Percentiles rank a stretch among this genome's conserved stretches.
Conservation (phyloP, 2,888 invertebrate species). For the Escarpia spicata region DNA sequence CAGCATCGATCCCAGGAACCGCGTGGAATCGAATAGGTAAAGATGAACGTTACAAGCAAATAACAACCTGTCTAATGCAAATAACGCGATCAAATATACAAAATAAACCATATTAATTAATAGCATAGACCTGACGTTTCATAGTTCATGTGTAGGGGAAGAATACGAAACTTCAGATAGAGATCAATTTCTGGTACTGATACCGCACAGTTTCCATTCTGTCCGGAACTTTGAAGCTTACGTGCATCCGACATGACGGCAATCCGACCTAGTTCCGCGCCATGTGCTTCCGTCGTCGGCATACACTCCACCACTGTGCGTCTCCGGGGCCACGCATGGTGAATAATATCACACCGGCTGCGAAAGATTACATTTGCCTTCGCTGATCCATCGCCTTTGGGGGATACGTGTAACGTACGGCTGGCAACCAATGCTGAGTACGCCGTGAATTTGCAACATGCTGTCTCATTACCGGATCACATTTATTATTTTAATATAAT, state of each 20-base stretch:
- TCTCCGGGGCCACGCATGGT: background rate
- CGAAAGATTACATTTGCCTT: background rate
- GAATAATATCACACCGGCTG: background rate
- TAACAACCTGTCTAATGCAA: background rate
- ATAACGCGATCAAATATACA: background rate
- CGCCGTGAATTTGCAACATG: too few relatives aligned
- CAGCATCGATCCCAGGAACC: too few relatives aligned
- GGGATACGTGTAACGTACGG: background rate
- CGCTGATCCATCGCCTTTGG: background rate
- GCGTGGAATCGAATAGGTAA: too few relatives aligned
- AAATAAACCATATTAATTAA: background rate
- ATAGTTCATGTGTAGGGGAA: background rate
- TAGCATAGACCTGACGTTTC: background rate
- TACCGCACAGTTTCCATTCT: background rate
- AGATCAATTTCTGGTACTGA: background rate
- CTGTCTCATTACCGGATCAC: too few relatives aligned
- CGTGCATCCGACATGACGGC: background rate
- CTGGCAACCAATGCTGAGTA: background rate
- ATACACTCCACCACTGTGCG: background rate
- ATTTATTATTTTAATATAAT: too few relatives aligned
- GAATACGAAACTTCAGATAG: background rate
- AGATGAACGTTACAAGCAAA: too few relatives aligned
- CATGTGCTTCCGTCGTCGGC: background rate
- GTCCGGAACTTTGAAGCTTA: background rate
- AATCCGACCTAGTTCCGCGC: background rate